phyloP scores from a whole-genome alignment of 2,888 invertebrate genomes.

The Geophilus truncorum region DNA sequence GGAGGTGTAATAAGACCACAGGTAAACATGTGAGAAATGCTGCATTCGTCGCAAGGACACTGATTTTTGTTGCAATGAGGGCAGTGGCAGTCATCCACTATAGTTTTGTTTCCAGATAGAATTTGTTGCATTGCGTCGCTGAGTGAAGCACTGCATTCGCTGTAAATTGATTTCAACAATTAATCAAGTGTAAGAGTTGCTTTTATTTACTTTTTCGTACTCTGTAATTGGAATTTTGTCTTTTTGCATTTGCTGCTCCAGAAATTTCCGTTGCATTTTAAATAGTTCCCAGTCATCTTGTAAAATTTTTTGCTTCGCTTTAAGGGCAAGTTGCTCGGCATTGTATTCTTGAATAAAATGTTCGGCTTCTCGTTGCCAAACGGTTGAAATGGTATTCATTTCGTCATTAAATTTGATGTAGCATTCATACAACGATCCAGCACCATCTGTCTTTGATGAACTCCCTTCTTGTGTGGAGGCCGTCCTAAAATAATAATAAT shows the following conservation, averaged over 20 bases:
- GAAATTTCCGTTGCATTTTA: constrained; percentile 48
- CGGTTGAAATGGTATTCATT: constrained; percentile 55
- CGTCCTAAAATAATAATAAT: neutral
- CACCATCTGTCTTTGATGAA: constrained; percentile 28
- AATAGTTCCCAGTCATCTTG: constrained; percentile 53
- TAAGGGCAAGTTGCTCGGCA: constrained; percentile 45
- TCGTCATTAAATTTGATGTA: constrained; percentile 58
- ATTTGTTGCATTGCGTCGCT: constrained; percentile 48
- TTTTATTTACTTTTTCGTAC: too few species aligned
- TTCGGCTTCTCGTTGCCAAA: constrained; percentile 56
- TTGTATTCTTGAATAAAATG: constrained; percentile 39
- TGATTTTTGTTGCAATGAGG: constrained; percentile 47
- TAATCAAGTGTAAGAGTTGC: too few species aligned
- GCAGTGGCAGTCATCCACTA: constrained; percentile 45
- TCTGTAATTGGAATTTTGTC: constrained; percentile 1
- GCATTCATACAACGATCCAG: constrained; percentile 49
- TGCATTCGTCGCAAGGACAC: constrained; percentile 51
- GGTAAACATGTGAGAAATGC: constrained; percentile 49
- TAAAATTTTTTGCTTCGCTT: constrained; percentile 51
- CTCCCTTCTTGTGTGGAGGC: neutral
- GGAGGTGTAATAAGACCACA: constrained; percentile 48
- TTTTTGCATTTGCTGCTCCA: constrained; percentile 45
- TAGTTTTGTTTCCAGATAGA: constrained; percentile 45
- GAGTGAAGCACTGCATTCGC: constrained; percentile 42
- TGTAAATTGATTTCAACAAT: neutral